Percentiles rank a stretch among this genome's conserved stretches.
Conservation (phyloP, 1,140 invertebrate species). For the Saccostrea cuccullata region DNA sequence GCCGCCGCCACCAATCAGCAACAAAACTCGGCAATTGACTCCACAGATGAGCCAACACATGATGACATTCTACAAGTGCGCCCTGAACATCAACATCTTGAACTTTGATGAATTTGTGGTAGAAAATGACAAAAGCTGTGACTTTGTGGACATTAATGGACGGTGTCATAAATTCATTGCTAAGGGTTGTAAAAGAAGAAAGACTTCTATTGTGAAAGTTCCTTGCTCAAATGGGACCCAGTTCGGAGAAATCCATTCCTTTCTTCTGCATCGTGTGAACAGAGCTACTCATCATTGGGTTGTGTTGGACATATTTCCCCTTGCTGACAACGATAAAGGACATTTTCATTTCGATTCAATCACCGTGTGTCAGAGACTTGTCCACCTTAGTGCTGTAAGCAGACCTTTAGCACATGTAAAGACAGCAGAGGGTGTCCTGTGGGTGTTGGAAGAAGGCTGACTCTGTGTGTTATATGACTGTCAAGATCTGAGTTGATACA, state of each 20-base stretch:
- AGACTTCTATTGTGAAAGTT: conserved; percentile 2
- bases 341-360: background rate
- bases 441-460: background rate
- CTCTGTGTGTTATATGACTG: background rate
- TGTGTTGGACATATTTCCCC: background rate
- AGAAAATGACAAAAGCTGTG: background rate
- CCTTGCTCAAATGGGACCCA: background rate
- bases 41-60: background rate
- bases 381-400: background rate
- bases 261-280: background rate
- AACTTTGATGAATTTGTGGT: conserved; percentile 1
- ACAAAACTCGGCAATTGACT: background rate
- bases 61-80: background rate
- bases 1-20: background rate
- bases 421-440: background rate
- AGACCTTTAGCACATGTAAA: background rate
- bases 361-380: background rate
- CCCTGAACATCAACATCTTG: background rate
- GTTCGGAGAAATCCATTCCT: background rate
- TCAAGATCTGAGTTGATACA: too few species aligned
- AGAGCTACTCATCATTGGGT: background rate
- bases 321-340: background rate
- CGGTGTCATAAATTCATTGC: background rate
- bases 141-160: background rate
- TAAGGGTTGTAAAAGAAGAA: background rate